Evolutionary conservation across 2,888 invertebrate species (phyloP).

Genomic region (Alloplasta piceator): DNA sequence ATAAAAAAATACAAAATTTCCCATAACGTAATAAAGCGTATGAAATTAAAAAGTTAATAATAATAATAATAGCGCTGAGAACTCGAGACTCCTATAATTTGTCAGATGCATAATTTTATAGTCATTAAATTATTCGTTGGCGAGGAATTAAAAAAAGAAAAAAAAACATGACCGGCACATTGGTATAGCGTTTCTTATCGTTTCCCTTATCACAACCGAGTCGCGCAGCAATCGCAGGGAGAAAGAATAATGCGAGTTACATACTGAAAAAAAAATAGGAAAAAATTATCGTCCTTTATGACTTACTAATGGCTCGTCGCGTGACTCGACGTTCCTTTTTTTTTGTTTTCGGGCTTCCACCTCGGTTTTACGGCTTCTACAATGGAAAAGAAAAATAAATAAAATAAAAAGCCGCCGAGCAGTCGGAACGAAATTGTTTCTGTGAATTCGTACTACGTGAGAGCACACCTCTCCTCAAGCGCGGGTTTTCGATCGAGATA

Average conservation of each 20-base stretch:
- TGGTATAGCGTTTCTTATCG: not conserved
- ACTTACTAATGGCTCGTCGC: constrained; percentile 15
- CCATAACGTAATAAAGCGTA: too few relatives aligned
- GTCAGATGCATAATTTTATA: too few relatives aligned
- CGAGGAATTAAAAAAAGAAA: not conserved
- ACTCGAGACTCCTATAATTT: too few relatives aligned
- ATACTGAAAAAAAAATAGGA: constrained; percentile 17
- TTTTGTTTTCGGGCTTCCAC: not conserved
- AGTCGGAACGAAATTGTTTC: too few relatives aligned
- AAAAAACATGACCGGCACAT: not conserved
- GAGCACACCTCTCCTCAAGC: too few relatives aligned
- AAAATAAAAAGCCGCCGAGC: not conserved
- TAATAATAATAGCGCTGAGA: too few relatives aligned
- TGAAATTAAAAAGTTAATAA: too few relatives aligned
- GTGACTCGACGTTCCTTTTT: constrained; percentile 19
- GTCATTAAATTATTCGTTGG: too few relatives aligned
- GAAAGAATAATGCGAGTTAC: constrained; percentile 3
- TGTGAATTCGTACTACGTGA: too few relatives aligned
- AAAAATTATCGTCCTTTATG: constrained; percentile 14
- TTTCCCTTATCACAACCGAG: not conserved
- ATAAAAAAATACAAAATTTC: too few relatives aligned
- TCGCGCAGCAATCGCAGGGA: not conserved
- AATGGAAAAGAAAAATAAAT: not conserved
- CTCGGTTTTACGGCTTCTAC: too few relatives aligned
- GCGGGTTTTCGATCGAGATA: too few relatives aligned